Base-by-base conservation (phyloP, 2,888 invertebrate species). In the Heliconius ethilla region DNA sequence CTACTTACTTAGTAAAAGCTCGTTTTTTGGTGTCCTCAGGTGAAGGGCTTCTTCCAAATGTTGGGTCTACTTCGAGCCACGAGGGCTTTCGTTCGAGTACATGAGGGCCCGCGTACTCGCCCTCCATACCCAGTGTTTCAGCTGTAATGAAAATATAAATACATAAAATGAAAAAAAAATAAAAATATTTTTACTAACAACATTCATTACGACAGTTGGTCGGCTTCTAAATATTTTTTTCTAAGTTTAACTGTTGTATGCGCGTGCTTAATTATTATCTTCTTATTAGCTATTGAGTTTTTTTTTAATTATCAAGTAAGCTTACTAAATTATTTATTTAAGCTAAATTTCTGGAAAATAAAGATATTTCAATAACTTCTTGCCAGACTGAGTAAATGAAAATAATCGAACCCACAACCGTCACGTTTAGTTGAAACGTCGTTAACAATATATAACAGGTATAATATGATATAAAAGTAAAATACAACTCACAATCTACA, bases 61-160 rank as follows among this genome's bases (percentile, higher is more conserved):
- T 78, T 0, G 91, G 87, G 11, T 94, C 94, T 2, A 94, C 92
- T 55, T 95, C 95, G 0, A 95, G 87, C 93, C 93, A 94, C 0
- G 95, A 95, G 0, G 93, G 89, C 81, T 94, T 95, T 70, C 92
- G 87, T 78, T 95, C 94, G 40, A 93, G 78, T 59, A 92, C 78
- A 1, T 90, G 88, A 1, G 93, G 92, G 0, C 92, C 94, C 2
- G 91, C 89, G 76, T 92, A 90, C 81, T 95, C 94, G 84, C 97
- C 96, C 88, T 97, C 96, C 97, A 97, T 97, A 59, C 97, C 97
- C 80, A 97, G 91, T 27, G 96, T 97, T 84, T 97, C 97, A 80
- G 97, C 97, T 97, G 85, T 15, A 72, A 59, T 25, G 6, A n/a
- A n/a, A n/a, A n/a, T n/a, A n/a, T n/a, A n/a, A n/a, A n/a, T n/a